Percentiles rank a stretch among this genome's conserved stretches.
phyloP scores from a whole-genome alignment of 2,113 vertebrate species.

The Ovis canadensis region DNA sequence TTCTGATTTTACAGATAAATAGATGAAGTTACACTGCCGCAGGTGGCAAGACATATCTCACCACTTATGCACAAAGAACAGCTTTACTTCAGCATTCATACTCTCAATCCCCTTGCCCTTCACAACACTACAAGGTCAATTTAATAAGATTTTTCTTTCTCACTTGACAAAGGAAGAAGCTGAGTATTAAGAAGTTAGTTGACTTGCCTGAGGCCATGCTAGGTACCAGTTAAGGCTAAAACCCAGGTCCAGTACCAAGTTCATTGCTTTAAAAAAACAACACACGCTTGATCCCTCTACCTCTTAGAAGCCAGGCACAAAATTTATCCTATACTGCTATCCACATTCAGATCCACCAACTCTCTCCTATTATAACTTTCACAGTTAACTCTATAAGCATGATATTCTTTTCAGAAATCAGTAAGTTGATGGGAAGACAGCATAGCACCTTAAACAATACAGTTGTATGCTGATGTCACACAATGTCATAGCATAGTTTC shows the following conservation, averaged over 20 bases:
- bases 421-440: background rate
- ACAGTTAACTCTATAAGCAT: background rate
- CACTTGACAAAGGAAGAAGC: background rate
- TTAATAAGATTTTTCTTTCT: background rate
- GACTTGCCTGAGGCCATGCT: background rate
- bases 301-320: background rate
- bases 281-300: background rate
- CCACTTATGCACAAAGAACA: background rate
- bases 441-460: background rate
- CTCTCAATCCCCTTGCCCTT: background rate
- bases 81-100: background rate
- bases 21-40: background rate
- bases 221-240: background rate
- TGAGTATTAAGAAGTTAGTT: background rate
- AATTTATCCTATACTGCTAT: background rate
- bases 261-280: background rate
- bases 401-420: background rate
- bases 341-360: background rate
- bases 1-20: background rate
- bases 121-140: background rate
- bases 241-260: background rate
- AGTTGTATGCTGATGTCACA: background rate
- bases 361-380: background rate
- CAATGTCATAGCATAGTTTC: background rate
- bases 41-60: background rate